phyloP scores from a whole-genome alignment of 2,797 vertebrate species.

The Dendrocincla tyrannina region DNA sequence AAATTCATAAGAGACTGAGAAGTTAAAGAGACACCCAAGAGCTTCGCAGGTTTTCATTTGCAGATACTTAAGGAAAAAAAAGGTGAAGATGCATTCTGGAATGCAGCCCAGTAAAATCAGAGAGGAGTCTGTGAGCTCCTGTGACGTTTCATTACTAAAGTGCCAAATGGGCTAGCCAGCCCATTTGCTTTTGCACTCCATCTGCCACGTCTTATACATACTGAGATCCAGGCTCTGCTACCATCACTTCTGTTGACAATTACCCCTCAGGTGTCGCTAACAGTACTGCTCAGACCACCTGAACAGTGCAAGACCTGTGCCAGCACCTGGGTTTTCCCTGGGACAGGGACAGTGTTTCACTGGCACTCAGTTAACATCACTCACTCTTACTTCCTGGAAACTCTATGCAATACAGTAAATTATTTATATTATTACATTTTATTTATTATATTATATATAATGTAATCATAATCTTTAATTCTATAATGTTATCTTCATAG shows the following conservation, averaged over 20 bases:
- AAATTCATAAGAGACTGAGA: constrained; percentile 28
- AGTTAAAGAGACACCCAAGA: neutral
- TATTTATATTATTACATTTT: neutral
- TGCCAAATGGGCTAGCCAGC: constrained; percentile 29
- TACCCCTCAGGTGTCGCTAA: neutral
- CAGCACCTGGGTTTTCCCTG: neutral
- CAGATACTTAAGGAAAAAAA: neutral
- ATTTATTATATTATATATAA: too few species aligned
- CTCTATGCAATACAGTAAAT: neutral
- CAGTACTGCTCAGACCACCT: neutral
- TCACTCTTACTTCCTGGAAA: neutral
- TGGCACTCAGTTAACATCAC: neutral
- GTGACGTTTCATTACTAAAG: neutral
- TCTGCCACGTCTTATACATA: constrained; percentile 48
- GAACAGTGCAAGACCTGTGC: neutral
- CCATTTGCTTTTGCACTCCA: constrained; percentile 35
- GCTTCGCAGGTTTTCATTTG: constrained; percentile 42
- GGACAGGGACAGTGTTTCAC: neutral
- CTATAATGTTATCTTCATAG: too few species aligned
- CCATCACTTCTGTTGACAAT: neutral
- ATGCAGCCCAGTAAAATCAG: constrained; percentile 24
- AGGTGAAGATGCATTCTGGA: neutral
- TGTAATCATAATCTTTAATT: neutral
- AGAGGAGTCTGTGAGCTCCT: neutral
- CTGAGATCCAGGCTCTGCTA: neutral